Evolutionary conservation across 2,888 invertebrate species (phyloP).

Genomic region (Hirtodrosophila histrioides): DNA sequence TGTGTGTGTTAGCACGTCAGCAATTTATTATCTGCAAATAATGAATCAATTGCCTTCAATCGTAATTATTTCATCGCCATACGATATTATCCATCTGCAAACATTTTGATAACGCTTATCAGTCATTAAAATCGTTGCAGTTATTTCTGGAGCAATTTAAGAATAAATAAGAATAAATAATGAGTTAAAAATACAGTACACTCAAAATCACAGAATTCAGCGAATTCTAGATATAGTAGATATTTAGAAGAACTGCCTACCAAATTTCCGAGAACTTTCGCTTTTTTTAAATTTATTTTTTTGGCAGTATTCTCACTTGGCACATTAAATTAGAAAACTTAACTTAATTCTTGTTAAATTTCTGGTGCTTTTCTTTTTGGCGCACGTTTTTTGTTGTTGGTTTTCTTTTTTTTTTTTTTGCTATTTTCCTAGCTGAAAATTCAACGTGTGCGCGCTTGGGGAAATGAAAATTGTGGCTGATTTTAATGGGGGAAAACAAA

Average conservation of each 20-base stretch:
- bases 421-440: constrained; percentile 15
- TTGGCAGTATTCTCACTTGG: constrained; percentile 27
- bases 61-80: constrained; percentile 16
- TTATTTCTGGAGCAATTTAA: constrained; percentile 8
- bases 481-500: too few relatives aligned
- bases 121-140: constrained; percentile 7
- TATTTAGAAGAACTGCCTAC: constrained; percentile 1
- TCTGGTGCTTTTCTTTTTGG: constrained; percentile 42
- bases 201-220: constrained; percentile 22
- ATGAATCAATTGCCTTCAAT: constrained; percentile 46
- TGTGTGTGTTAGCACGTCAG: constrained; percentile 8
- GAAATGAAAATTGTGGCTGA: neutral
- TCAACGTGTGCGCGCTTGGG: neutral
- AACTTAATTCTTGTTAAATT: constrained; percentile 57
- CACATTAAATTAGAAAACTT: constrained; percentile 18
- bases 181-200: neutral
- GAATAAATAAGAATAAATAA: neutral
- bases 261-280: constrained; percentile 34
- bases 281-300: too few relatives aligned
- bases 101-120: constrained; percentile 10
- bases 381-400: constrained; percentile 32
- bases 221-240: constrained; percentile 21
- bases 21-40: constrained; percentile 37
- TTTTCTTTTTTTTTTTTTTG: too few relatives aligned
- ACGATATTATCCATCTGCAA: constrained; percentile 7